Evolutionary conservation across 2,797 vertebrate species (phyloP), one percentile per base, ranked within the genome.

Genomic region (Epinephelus malabaricus): DNA sequence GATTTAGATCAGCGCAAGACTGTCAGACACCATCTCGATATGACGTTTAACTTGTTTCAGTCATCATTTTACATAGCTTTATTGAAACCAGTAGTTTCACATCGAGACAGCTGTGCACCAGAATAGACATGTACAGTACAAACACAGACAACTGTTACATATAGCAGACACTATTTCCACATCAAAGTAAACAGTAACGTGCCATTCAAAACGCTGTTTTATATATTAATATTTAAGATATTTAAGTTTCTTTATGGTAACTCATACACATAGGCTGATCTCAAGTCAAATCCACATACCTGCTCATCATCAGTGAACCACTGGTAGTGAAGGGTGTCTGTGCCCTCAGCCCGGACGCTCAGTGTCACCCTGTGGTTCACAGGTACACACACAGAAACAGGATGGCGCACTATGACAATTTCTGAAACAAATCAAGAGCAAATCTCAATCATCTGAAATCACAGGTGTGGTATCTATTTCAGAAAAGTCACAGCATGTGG

Each of bases 321-420:
- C 91, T 97, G 97, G 92, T 97, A 97, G 15, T 69, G 83, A 56
- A 97, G 91, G 1, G 75, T 15, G 0, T 92, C 90, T 13, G 60
- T 83, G 12, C 96, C 95, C 79, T 94, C 80, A 0, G 97, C 97
- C 12, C 91, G 82, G 80, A 97, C 97, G 11, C 91, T 91, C 79
- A 98, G 93, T 0, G 88, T 92, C 74, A 97, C 92, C 34, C 77
- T 85, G 38, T 95, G 92, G 73, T 95, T 94, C 72, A 82, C 86
- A 0, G 97, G 97, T 18, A 97, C 94, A 11, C 95, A 96, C 64
- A 91, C 90, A 0, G 93, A 95, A 2, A 94, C 76, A 0, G 97
- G 97, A 83, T 95, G 96, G 78, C 94, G 89, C 0, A 95, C 95
- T 69, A 97, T 96, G 59, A 83, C 60, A 34, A 97, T 86, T 63